A percentile compares a stretch with the other conserved stretches of the same genome.
These are phyloP conservation scores for Melitaea cinxia DNA, from an alignment of 1,140 invertebrate genomes.

Conservation along the genomic window DNA sequence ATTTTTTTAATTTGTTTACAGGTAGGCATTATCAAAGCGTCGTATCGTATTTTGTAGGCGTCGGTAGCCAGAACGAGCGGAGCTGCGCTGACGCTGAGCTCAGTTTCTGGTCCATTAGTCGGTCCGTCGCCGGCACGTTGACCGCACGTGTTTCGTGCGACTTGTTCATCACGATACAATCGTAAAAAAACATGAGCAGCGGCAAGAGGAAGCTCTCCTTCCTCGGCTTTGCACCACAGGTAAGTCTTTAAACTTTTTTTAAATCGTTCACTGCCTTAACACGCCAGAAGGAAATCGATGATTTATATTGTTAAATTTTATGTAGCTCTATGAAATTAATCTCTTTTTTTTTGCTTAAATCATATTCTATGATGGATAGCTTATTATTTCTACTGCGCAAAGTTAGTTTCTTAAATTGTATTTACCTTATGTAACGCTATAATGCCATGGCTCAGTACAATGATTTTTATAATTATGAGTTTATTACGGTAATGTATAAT, in stretches of 20 bases:
- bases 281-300: too few relatives aligned
- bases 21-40: slow-evolving; percentile 33
- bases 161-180: slow-evolving; percentile 16
- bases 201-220: slow-evolving; percentile 72
- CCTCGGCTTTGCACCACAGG: slow-evolving; percentile 66
- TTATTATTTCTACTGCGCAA: too few relatives aligned
- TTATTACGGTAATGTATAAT: not conserved
- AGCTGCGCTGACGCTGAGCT: slow-evolving; percentile 31
- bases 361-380: too few relatives aligned
- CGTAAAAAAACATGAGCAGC: slow-evolving; percentile 47
- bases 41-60: not conserved
- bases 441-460: too few relatives aligned
- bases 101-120: slow-evolving; percentile 39
- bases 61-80: slow-evolving; percentile 23
- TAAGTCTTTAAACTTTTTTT: slow-evolving; percentile 40
- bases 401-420: too few relatives aligned
- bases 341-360: too few relatives aligned
- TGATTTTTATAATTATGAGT: not conserved
- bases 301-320: too few relatives aligned
- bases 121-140: slow-evolving; percentile 38
- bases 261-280: too few relatives aligned
- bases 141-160: slow-evolving; percentile 35
- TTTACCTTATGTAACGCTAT: too few relatives aligned
- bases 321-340: too few relatives aligned
- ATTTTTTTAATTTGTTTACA: slow-evolving; percentile 29